Base-by-base conservation (phyloP, 92 coral and sea anemone species). In the Phenganax stokvisi region DNA sequence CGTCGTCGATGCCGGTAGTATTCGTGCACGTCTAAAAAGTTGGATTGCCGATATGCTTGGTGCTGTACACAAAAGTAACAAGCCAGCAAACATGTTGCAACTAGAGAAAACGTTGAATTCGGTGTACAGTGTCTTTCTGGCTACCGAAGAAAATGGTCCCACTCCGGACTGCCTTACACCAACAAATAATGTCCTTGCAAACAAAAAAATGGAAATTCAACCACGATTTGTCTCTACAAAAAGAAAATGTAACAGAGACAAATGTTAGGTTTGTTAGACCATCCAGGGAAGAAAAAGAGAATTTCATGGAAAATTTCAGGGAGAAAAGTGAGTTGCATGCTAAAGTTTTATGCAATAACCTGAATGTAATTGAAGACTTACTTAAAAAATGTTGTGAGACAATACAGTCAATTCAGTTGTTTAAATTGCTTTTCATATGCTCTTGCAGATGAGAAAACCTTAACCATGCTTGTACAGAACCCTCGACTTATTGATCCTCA, bases 141-240 rank as follows among this genome's bases (percentile, higher is more conserved):
- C 87, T 9, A 72, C 84, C n/a, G 86, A 79, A 58, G 85, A 79
- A 63, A 47, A 83, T 10, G 69, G 72, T 65, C 66, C 67, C 20
- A 51, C 76, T 61, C 74, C 85, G 31, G 15, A 75, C 51, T 28
- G 81, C 70, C 76, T 77, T 3, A 13, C 62, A 65, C 84, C 78
- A 11, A 79, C 72, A 12, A 66, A 15, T 51, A 58, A 78, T 79
- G 84, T 80, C 68, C 87, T 80, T 64, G 85, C 85, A 44, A 85
- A 85, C 37, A 85, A 78, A 54, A 85, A 69, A 17, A 85, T 85
- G 84, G 84, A 85, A 37, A 68, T 47, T 12, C 87, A 85, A 59
- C 76, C 78, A 80, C 72, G 85, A 56, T 85, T 79, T 77, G 66
- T 62, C 29, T 77, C 80, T 0, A 80, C 85, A 27, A 85, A 85